Evolutionary conservation across 1,140 invertebrate genomes (phyloP).

Genomic region (Amyelois transitella): DNA sequence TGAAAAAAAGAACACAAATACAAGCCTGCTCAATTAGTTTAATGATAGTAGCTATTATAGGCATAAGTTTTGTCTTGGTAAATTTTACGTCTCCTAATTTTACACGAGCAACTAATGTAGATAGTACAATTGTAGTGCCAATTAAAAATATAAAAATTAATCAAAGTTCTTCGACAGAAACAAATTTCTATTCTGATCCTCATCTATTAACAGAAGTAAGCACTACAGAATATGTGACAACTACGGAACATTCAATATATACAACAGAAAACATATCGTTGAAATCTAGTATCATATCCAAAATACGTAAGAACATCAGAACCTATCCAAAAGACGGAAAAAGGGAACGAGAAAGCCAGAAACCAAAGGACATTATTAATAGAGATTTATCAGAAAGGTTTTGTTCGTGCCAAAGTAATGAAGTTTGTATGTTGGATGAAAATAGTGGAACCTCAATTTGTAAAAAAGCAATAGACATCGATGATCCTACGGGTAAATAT

Average conservation of each 20-base stretch:
- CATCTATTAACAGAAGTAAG: slow-evolving; percentile 15
- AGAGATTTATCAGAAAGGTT: slow-evolving; percentile 52
- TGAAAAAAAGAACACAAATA: slow-evolving; percentile 61
- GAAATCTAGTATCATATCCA: slow-evolving; percentile 40
- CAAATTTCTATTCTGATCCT: slow-evolving; percentile 31
- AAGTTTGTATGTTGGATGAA: slow-evolving; percentile 80
- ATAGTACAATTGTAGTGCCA: slow-evolving; percentile 65
- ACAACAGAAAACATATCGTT: slow-evolving; percentile 26
- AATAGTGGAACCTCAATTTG: slow-evolving; percentile 78
- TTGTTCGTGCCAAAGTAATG: slow-evolving; percentile 69
- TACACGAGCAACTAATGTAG: slow-evolving; percentile 36
- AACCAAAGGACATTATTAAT: slow-evolving; percentile 47
- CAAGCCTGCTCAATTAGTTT: slow-evolving; percentile 70
- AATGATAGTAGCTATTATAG: slow-evolving; percentile 65
- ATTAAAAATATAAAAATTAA: slow-evolving; percentile 37
- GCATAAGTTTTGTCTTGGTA: slow-evolving; percentile 66
- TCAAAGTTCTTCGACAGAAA: slow-evolving; percentile 44
- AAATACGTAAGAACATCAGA: slow-evolving; percentile 62
- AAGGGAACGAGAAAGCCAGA: slow-evolving; percentile 27
- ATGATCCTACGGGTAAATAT: slow-evolving; percentile 79
- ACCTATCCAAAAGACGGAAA: slow-evolving; percentile 50
- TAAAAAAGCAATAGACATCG: slow-evolving; percentile 72
- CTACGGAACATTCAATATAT: background rate
- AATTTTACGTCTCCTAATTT: slow-evolving; percentile 61
- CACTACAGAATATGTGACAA: slow-evolving; percentile 16